phyloP scores from a whole-genome alignment of 2,797 vertebrate species.

The Petrocephalus schoutedeni region DNA sequence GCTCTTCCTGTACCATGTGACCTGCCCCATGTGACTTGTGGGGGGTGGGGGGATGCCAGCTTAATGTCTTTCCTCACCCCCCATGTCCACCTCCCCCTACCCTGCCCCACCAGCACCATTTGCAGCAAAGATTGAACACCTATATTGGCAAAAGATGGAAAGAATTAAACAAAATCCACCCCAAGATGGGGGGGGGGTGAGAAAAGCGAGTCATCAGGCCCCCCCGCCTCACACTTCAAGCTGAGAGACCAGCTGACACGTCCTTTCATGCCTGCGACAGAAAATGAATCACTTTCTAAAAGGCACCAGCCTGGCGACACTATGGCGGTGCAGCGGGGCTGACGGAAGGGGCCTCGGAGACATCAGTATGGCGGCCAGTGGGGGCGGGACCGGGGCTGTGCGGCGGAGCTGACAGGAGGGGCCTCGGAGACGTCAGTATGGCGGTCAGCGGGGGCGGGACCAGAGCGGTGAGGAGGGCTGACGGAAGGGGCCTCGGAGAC shows the following conservation, averaged over 20 bases:
- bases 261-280: background rate
- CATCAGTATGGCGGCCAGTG: background rate
- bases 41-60: background rate
- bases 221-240: background rate
- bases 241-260: conserved; percentile 12
- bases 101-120: background rate
- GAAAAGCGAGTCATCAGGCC: background rate
- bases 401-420: background rate
- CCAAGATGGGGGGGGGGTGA: background rate
- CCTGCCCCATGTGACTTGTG: background rate
- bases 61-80: background rate
- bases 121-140: background rate
- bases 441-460: background rate
- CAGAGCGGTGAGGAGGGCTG: background rate
- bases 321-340: background rate
- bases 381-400: background rate
- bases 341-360: background rate
- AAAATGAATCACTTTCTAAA: conserved; percentile 14
- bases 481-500: background rate
- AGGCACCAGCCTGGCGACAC: background rate
- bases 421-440: background rate
- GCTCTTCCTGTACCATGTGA: background rate
- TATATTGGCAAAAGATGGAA: background rate
- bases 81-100: background rate
- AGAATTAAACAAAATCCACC: background rate